Conservation (phyloP, 2,113 vertebrate species). For the Malaclemys terrapin region DNA sequence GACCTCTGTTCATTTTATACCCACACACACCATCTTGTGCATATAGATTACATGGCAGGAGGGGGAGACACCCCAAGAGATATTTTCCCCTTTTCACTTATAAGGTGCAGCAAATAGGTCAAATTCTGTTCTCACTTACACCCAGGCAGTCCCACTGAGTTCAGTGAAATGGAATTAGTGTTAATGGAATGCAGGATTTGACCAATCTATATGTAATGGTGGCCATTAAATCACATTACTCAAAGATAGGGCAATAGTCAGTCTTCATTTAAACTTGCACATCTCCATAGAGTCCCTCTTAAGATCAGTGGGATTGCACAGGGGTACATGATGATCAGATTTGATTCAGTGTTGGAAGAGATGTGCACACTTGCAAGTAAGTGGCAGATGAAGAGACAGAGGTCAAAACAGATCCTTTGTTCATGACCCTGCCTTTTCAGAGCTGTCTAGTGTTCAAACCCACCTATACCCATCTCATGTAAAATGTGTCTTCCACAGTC, state of each 20-base stretch:
- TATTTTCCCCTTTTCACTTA: background rate
- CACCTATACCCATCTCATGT: background rate
- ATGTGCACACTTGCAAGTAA: background rate
- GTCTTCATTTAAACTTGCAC: background rate
- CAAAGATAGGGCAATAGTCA: background rate
- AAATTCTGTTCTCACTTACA: background rate
- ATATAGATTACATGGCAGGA: rapidly evolving
- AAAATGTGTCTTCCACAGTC: background rate
- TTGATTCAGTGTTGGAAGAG: background rate
- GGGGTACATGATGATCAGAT: background rate
- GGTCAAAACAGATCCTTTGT: background rate
- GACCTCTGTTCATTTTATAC: background rate
- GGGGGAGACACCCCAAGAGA: rapidly evolving
- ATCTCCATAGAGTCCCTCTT: background rate
- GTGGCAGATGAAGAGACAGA: rapidly evolving
- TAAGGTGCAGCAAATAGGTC: background rate
- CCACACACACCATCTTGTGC: rapidly evolving
- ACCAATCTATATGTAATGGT: background rate
- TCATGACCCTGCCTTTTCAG: background rate
- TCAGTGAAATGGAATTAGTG: background rate
- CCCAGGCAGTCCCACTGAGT: background rate
- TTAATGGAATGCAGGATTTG: background rate
- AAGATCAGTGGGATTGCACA: background rate
- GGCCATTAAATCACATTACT: rapidly evolving
- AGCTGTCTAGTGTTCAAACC: background rate